A percentile compares a stretch with the other conserved stretches of the same genome.
phyloP scores from a whole-genome alignment of 2,113 vertebrate genomes.

The Rhynchopsitta pachyrhyncha region DNA sequence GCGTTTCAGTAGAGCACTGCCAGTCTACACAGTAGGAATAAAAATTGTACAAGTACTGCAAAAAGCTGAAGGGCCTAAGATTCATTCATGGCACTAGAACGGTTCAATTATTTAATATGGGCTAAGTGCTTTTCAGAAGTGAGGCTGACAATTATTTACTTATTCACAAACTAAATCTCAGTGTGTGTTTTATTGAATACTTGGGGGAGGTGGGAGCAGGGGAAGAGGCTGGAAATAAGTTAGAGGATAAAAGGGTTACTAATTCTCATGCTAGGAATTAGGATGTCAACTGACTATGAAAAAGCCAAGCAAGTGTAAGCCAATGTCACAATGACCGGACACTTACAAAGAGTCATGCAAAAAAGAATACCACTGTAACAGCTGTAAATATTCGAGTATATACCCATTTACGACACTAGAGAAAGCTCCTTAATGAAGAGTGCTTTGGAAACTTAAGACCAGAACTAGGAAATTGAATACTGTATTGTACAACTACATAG shows the following conservation, averaged over 20 bases:
- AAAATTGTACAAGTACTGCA: constrained; percentile 64
- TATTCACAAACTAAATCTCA: constrained; percentile 40
- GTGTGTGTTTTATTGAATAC: constrained; percentile 40
- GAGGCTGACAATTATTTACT: constrained; percentile 62
- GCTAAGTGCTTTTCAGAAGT: constrained; percentile 15
- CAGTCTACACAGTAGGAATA: constrained; percentile 67
- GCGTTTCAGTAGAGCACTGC: constrained; percentile 79
- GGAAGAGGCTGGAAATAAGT: constrained; percentile 66
- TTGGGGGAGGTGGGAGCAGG: neutral
- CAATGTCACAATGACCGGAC: constrained; percentile 86
- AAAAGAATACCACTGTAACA: constrained; percentile 81
- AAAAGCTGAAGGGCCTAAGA: constrained; percentile 68
- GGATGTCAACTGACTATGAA: constrained; percentile 81
- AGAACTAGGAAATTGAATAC: neutral
- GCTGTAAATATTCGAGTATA: constrained; percentile 99
- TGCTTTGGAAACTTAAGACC: neutral
- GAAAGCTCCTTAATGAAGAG: neutral
- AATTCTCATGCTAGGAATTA: constrained; percentile 81
- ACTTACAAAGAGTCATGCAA: constrained; percentile 87
- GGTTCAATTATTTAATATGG: constrained; percentile 23
- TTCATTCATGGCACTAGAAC: constrained; percentile 60
- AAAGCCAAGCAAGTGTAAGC: constrained; percentile 95
- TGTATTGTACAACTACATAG: neutral
- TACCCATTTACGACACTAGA: constrained; percentile 76
- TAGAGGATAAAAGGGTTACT: constrained; percentile 75